Base-by-base conservation (phyloP, 2,113 vertebrate genomes). In the Motacilla alba region DNA sequence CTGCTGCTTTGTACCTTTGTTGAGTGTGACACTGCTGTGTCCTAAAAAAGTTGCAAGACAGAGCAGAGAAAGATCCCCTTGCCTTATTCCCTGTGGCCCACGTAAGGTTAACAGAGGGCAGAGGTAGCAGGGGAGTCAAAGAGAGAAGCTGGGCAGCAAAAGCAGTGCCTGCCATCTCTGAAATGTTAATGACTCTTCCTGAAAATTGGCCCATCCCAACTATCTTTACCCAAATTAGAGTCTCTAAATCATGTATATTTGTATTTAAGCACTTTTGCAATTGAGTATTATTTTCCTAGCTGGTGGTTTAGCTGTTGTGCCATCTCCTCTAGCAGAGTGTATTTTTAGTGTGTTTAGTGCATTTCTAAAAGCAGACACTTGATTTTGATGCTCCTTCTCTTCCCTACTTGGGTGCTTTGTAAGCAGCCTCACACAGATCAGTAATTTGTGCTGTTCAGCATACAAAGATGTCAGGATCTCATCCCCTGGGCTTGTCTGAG, bases 291-390 rank as follows among this genome's bases (percentile, higher is more conserved):
- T 84, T 95, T 94, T 92, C 87, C 58, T 92, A 58, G 89, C 87
- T 91, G 87, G 81, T 94, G 87, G 93, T 75, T 96, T 75, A 72
- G 63, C 81, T 94, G 81, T 92, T 95, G 81, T 92, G 91, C 89
- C 46, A 64, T 94, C 91, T 87, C 19, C 44, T 82, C 77, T 30
- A 94, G 74, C 66, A 74, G 64, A 68, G 20, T 16, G 9, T 89
- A 87, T 91, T 97, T 96, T 94, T 87, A 93, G 84, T 62, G 79
- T 76, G 81, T 69, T 92, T 85, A 93, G 78, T 82, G 79, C 5
- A 11, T 84, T 96, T 94, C 91, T 92, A 89, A 93, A 95, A 90
- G 69, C 76, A 81, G 91, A 41, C 68, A 55, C 59, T 82, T 91
- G 87, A 76, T 93, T 82, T 83, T 91, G 89, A 73, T 87, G 94